Conservation (phyloP, 2,888 invertebrate genomes). For the Agriopis marginaria region DNA sequence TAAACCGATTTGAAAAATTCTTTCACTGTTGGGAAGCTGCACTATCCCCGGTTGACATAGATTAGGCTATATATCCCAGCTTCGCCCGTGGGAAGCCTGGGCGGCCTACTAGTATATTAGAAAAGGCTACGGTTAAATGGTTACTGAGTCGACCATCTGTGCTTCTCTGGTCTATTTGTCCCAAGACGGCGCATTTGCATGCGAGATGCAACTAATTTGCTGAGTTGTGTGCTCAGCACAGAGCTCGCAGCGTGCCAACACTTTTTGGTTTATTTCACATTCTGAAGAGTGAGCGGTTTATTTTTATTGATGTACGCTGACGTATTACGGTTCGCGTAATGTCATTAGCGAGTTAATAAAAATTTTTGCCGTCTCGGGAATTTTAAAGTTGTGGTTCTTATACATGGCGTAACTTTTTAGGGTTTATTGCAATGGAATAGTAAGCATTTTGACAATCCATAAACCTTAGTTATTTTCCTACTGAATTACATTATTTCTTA, state of each 20-base stretch:
- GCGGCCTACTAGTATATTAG: too few species aligned
- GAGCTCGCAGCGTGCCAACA: not conserved
- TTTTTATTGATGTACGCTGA: conserved; percentile 3
- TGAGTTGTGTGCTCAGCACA: conserved; percentile 25
- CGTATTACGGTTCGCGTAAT: conserved; percentile 1
- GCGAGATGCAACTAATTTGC: conserved; percentile 33
- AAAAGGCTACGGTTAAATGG: too few species aligned
- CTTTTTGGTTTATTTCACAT: conserved; percentile 23
- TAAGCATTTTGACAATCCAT: too few species aligned
- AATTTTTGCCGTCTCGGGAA: not conserved
- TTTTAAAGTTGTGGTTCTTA: not conserved
- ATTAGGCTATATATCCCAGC: too few species aligned
- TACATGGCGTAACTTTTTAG: too few species aligned
- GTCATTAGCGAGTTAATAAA: not conserved
- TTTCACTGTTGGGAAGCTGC: too few species aligned
- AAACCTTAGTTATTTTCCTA: too few species aligned
- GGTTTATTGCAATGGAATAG: too few species aligned
- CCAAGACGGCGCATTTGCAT: conserved; percentile 30
- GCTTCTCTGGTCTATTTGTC: not conserved
- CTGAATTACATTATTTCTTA: too few species aligned
- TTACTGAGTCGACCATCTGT: not conserved
- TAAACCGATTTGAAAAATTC: too few species aligned
- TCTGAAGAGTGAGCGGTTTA: conserved; percentile 1
- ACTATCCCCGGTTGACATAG: too few species aligned
- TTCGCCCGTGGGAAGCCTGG: too few species aligned